These are phyloP conservation scores for Tamandua tetradactyla DNA, from an alignment of 2,797 vertebrate genomes.

Conservation along the genomic window DNA sequence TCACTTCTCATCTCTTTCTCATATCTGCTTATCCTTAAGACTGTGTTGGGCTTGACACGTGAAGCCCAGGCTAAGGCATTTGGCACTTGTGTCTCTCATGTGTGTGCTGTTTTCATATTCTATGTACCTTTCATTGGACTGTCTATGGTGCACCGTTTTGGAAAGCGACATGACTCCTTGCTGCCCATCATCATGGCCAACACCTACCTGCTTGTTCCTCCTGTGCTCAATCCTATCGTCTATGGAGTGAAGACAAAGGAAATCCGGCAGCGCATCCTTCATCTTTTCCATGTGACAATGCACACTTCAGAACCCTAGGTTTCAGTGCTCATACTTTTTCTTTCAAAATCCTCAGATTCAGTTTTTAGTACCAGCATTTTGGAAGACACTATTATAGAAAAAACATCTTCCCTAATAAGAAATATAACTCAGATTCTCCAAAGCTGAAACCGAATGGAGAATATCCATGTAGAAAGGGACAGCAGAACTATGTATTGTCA, in stretches of 20 bases:
- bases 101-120: conserved; percentile 80
- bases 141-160: conserved; percentile 80
- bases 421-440: background rate
- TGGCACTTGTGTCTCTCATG: conserved; percentile 79
- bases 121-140: conserved; percentile 78
- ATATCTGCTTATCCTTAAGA: conserved; percentile 78
- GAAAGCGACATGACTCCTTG: conserved; percentile 57
- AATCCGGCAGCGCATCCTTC: conserved; percentile 75
- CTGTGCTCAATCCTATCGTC: conserved; percentile 77
- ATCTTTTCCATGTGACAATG: conserved; percentile 51
- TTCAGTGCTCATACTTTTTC: background rate
- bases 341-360: background rate
- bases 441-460: conserved; percentile 8
- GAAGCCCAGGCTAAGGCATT: conserved; percentile 78
- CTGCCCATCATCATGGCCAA: conserved; percentile 78
- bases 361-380: conserved; percentile 44
- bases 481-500: background rate
- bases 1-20: conserved; percentile 78
- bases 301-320: conserved; percentile 42
- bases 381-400: conserved; percentile 2
- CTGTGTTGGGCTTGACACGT: conserved; percentile 75
- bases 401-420: background rate
- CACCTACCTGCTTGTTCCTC: conserved; percentile 77
- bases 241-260: conserved; percentile 80
- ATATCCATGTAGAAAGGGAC: background rate